Base-by-base conservation (phyloP, 2,113 vertebrate genomes). In the Heliornis fulica region DNA sequence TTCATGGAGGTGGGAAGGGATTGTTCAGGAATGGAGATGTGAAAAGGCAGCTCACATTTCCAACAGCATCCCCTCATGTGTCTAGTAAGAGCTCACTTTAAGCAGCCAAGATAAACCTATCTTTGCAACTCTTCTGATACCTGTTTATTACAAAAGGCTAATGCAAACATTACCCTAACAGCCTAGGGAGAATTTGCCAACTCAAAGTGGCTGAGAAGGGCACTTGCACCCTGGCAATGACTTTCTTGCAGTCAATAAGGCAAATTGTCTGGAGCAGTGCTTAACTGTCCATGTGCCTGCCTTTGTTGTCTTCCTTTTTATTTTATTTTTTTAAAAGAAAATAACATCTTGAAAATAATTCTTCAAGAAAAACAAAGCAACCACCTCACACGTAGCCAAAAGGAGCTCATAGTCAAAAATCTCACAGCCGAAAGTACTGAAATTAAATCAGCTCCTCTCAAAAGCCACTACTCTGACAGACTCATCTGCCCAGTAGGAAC, bases 1-100 rank as follows among this genome's bases (percentile, higher is more conserved):
- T 14, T 26, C 0, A 1, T 7, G n/a, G 31, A 77, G 29, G 41
- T 26, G 65, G 34, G 46, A 57, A 51, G 14, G 38, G 71, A 60
- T 36, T 1, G 1, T 10, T 43, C 0, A 0, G 40, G 1, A 68
- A 79, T 1, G 4, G 46, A 75, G 34, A 41, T 0, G 0, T 4
- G 13, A 60, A 32, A 79, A 3, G 15, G 15, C 0, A 1, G 29
- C 21, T n/a, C 22, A 21, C 0, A 0, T 46, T 88, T 80, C 46
- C 43, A 82, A 23, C 20, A 56, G 43, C 36, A 72, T 31, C 26
- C 20, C 26, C 31, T 59, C 17, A 20, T 69, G 60, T 59, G 25
- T 19, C 51, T 82, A 78, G 10, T 41, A 84, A 70, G 38, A 83
- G 9, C 36, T 36, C 40, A 84, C n/a, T 36, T 68, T 89, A 23